Conservation (phyloP, 2,888 invertebrate species). For the Linnaemya vulpina region DNA sequence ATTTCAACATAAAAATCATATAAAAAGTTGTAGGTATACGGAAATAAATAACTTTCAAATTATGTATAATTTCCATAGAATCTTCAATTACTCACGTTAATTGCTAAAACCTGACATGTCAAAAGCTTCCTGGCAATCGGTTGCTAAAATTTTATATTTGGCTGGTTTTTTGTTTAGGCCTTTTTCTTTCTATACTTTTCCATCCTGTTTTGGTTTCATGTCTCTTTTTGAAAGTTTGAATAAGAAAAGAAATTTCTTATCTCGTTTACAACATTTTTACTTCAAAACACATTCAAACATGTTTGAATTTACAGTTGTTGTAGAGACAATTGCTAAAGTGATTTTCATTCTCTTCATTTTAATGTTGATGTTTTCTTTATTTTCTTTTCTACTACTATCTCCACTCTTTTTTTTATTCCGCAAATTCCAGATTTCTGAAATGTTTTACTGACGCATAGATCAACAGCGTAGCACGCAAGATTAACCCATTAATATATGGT, state of each 20-base stretch:
- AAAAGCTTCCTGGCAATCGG: constrained; percentile 39
- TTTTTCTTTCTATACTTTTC: constrained; percentile 10
- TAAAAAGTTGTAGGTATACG: constrained; percentile 14
- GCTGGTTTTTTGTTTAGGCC: not conserved
- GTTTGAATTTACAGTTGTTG: constrained; percentile 66
- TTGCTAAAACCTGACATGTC: constrained; percentile 28
- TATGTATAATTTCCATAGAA: not conserved
- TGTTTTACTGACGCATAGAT: constrained; percentile 61
- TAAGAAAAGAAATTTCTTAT: constrained; percentile 48
- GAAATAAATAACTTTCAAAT: not conserved
- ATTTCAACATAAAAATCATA: constrained; percentile 4
- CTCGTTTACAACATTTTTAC: constrained; percentile 55
- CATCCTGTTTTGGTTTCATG: constrained; percentile 37
- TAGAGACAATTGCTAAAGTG: constrained; percentile 41
- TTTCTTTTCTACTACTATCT: not conserved
- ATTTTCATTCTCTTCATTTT: constrained; percentile 55
- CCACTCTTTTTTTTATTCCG: constrained; percentile 33
- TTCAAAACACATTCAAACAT: constrained; percentile 58
- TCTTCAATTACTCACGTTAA: constrained; percentile 25
- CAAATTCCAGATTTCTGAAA: constrained; percentile 65
- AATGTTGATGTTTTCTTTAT: constrained; percentile 22
- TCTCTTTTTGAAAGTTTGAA: constrained; percentile 40
- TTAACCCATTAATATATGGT: constrained; percentile 37
- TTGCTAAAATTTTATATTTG: not conserved
- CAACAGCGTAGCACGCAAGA: constrained; percentile 1